Evolutionary conservation across 64 coral and sea anemone genomes (phyloP), one percentile per base, ranked within the genome.

Genomic region (Montipora foliosa): DNA sequence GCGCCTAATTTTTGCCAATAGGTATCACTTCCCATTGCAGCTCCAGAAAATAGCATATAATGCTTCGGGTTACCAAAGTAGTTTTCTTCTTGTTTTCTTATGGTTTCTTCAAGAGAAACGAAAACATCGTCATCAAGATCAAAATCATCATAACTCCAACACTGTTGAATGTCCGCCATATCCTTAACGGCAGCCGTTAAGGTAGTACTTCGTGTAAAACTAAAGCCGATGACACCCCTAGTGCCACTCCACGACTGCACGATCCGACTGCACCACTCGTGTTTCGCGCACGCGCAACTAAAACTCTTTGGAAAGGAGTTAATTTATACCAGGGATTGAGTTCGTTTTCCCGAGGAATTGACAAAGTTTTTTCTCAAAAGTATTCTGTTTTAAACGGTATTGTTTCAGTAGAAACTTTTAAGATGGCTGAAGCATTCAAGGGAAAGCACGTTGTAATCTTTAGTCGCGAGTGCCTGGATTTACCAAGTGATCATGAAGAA

Each of bases 31-130:
- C 92, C 92, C 17, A 10, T 50, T 17, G 92, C 92, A 89, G 77
- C 92, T 50, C 92, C 92, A 47, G 86, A 89, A 64, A 94, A 94
- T 21, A 94, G 92, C 7, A 87, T 94, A 78, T 89, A 94, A 83
- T 89, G 78, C 75, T 44, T 77, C 48, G 92, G 92, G 4, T 94
- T 50, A 16, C 81, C 49, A 46, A 82, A 9, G n/a, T 82, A 89
- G n/a, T 1, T 11, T 53, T 89, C 51, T 82, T 94, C 92, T 14
- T 82, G 10, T 14, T 74, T 72, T 76, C 80, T 21, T 19, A 83
- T 44, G 14, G 80, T 46, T 83, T 83, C 80, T 83, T 67, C 80
- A 12, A 83, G 22, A 3, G 11, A 64, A 83, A 44, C 44, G 5
- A 66, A 45, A 11, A 2, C 29, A 14, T 66, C 44, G 11, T 83